Conservation (phyloP, 2,888 invertebrate genomes). For the Zaprionus bogoriensis region DNA sequence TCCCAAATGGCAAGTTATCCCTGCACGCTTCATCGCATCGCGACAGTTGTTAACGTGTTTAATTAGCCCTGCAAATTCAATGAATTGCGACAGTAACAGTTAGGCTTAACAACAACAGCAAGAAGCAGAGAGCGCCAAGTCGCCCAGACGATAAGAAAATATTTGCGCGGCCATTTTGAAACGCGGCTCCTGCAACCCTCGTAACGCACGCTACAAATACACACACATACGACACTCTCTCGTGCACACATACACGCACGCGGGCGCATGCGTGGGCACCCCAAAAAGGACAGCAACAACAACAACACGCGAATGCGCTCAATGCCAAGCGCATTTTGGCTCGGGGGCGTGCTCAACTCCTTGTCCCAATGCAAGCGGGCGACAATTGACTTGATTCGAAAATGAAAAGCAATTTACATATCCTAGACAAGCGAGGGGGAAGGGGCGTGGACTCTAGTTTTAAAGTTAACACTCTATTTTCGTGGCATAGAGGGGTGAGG, state of each 20-base stretch:
- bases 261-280: slow-evolving; percentile 64
- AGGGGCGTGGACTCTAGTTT: background rate
- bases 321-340: slow-evolving; percentile 1
- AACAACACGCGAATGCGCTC: slow-evolving; percentile 29
- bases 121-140: slow-evolving; percentile 27
- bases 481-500: too few relatives aligned
- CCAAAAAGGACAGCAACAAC: slow-evolving; percentile 2
- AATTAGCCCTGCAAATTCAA: slow-evolving; percentile 79
- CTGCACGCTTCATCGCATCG: slow-evolving; percentile 70
- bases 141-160: slow-evolving; percentile 70
- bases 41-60: slow-evolving; percentile 78
- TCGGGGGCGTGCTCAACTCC: slow-evolving; percentile 37
- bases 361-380: background rate
- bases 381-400: slow-evolving; percentile 29
- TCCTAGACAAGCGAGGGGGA: background rate
- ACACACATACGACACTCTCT: background rate
- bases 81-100: slow-evolving; percentile 78
- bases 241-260: background rate
- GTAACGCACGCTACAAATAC: background rate
- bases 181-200: slow-evolving; percentile 46
- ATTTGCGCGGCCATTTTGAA: slow-evolving; percentile 82
- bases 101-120: slow-evolving; percentile 58
- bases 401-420: slow-evolving; percentile 25
- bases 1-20: slow-evolving; percentile 70
- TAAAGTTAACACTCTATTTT: background rate